Conservation (phyloP, 2,113 vertebrate genomes). For the Lophochroa leadbeateri region DNA sequence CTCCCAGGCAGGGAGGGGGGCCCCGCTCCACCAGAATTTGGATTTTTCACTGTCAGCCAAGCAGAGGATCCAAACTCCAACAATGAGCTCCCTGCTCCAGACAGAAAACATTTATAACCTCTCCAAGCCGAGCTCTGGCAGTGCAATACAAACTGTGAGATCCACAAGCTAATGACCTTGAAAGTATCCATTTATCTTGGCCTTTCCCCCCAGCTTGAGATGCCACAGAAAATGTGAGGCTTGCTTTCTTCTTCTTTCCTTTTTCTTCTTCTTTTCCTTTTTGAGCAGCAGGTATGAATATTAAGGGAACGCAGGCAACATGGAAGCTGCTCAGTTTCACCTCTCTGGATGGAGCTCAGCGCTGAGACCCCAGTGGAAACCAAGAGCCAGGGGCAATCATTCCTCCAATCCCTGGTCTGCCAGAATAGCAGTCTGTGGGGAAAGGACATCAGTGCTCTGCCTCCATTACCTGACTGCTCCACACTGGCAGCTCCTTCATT, state of each 20-base stretch:
- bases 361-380: not conserved
- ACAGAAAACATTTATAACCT: conserved; percentile 73
- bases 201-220: conserved; percentile 72
- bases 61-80: conserved; percentile 61
- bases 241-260: conserved; percentile 52
- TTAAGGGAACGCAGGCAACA: conserved; percentile 23
- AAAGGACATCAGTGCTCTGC: conserved; percentile 35
- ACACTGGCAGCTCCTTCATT: conserved; percentile 21
- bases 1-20: not conserved
- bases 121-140: conserved; percentile 71
- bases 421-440: not conserved
- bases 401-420: not conserved
- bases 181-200: conserved; percentile 78
- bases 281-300: conserved; percentile 45
- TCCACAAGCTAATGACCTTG: conserved; percentile 77
- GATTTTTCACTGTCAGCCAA: conserved; percentile 72
- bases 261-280: conserved; percentile 32
- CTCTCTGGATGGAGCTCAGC: not conserved
- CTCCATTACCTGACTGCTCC: not conserved
- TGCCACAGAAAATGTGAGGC: conserved; percentile 64
- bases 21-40: conserved; percentile 32
- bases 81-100: conserved; percentile 68
- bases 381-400: not conserved
- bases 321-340: not conserved
- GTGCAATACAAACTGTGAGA: conserved; percentile 56